Evolutionary conservation across 1,140 invertebrate genomes (phyloP).

Genomic region (Atta colombica): DNA sequence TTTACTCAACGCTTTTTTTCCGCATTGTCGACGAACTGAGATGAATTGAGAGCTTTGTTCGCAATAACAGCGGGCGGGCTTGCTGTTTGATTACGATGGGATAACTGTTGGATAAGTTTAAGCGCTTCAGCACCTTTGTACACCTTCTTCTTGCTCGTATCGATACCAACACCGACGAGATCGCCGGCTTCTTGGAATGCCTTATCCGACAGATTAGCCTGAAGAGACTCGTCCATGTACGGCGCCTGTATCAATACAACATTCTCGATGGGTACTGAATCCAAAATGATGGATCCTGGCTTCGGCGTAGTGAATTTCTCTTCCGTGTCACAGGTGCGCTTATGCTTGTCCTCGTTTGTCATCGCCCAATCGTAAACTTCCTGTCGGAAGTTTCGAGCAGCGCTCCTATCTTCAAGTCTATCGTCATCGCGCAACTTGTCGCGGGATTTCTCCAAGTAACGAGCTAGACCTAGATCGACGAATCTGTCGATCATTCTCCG

Average conservation of each 20-base stretch:
- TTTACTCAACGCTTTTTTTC: constrained; percentile 5
- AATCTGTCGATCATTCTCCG: constrained; percentile 67
- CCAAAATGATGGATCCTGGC: constrained; percentile 82
- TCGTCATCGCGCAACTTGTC: constrained; percentile 23
- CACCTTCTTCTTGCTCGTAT: constrained; percentile 79
- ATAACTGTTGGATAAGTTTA: constrained; percentile 72
- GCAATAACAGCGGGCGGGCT: background rate
- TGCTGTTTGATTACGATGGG: constrained; percentile 31
- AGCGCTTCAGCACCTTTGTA: constrained; percentile 80
- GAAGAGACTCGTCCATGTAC: constrained; percentile 75
- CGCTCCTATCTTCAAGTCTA: constrained; percentile 4
- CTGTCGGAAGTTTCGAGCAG: constrained; percentile 61
- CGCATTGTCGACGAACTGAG: background rate
- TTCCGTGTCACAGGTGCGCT: constrained; percentile 46
- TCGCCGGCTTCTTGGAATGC: constrained; percentile 84
- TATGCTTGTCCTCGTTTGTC: constrained; percentile 63
- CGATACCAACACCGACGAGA: constrained; percentile 78
- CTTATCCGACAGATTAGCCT: constrained; percentile 83
- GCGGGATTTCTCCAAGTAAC: constrained; percentile 68
- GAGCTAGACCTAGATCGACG: constrained; percentile 69
- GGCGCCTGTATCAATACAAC: constrained; percentile 82
- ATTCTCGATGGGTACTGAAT: constrained; percentile 77
- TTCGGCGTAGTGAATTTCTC: constrained; percentile 73
- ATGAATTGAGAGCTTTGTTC: background rate
- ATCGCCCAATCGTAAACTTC: constrained; percentile 72